Evolutionary conservation across 2,113 vertebrate genomes (phyloP), one percentile per base, ranked within the genome.

Genomic region (Ornithorhynchus anatinus): DNA sequence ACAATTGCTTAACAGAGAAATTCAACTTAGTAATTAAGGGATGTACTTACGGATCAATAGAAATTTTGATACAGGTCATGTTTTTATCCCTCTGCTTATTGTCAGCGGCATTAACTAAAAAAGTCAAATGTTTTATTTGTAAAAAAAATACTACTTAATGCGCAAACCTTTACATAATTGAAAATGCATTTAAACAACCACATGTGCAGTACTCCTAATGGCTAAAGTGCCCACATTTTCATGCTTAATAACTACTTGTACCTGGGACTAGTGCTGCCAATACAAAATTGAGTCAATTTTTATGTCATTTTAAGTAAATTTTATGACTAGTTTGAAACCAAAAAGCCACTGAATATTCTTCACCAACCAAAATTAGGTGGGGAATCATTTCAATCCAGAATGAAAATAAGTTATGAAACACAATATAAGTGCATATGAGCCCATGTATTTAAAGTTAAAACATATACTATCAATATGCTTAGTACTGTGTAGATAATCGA

Each of bases 71-170:
- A 86, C 90, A 92, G 29, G 91, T 93, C 98, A 99, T 99, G 88
- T 96, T 97, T 93, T 99, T 99, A 92, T 99, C 98, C 72, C 98
- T 94, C 84, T 99, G 98, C 85, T 99, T 99, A 92, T 99, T 99
- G 89, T 99, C 98, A 69, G 98, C 97, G 65, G 97, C 97, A 77
- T 99, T 99, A 64, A 99, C 98, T 99, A 91, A 23, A 79, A 92
- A 90, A 85, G 86, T 79, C 87, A 81, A 83, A 17, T 84, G 23
- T 71, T 29, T 29, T 57, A 70, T 70, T 16, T 78, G 47, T 52
- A 83, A 69, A 37, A 72, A 82, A 59, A 62, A 60, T 17, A 52
- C 59, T 38, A 51, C 23, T 72, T 53, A 14, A 59, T 38, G 48
- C 51, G 43, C 20, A 72, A 57, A 73, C 32, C 3, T 43, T 35